These are phyloP conservation scores for Chondrilla cf. caribensis DNA, from an alignment of 37 sponge, comb jelly and placozoan species.

Conservation along the genomic window DNA sequence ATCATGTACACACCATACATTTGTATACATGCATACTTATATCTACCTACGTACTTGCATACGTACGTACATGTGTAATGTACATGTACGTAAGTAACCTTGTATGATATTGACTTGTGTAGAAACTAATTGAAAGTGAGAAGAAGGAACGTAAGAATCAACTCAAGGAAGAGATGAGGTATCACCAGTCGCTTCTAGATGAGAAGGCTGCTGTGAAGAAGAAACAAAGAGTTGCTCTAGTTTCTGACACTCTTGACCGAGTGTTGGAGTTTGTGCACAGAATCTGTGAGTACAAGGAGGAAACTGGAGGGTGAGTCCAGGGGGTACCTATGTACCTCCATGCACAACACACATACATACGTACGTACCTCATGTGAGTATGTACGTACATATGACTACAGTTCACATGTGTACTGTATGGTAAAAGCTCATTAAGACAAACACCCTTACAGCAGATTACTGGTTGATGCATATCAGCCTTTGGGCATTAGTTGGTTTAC, in stretches of 20 bases:
- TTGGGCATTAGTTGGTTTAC: too few relatives aligned
- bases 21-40: background rate
- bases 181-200: slow-evolving; percentile 31
- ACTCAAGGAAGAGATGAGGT: slow-evolving; percentile 35
- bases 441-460: too few relatives aligned
- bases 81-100: background rate
- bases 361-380: background rate
- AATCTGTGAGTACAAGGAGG: slow-evolving; percentile 71
- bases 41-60: slow-evolving; percentile 15
- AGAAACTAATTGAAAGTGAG: slow-evolving; percentile 41
- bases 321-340: background rate
- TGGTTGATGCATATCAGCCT: too few relatives aligned
- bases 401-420: too few relatives aligned
- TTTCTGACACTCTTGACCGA: slow-evolving; percentile 53
- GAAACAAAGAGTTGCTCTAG: slow-evolving; percentile 49
- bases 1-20: too few relatives aligned
- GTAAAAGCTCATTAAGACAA: too few relatives aligned
- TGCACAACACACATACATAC: background rate
- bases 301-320: slow-evolving; percentile 33
- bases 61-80: background rate
- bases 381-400: slow-evolving; percentile 1
- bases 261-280: slow-evolving; percentile 72
- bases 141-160: slow-evolving; percentile 50
- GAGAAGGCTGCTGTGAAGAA: slow-evolving; percentile 54
- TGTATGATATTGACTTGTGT: background rate